Conservation (phyloP, 2,888 invertebrate species). For the Ecliptopera silaceata region DNA sequence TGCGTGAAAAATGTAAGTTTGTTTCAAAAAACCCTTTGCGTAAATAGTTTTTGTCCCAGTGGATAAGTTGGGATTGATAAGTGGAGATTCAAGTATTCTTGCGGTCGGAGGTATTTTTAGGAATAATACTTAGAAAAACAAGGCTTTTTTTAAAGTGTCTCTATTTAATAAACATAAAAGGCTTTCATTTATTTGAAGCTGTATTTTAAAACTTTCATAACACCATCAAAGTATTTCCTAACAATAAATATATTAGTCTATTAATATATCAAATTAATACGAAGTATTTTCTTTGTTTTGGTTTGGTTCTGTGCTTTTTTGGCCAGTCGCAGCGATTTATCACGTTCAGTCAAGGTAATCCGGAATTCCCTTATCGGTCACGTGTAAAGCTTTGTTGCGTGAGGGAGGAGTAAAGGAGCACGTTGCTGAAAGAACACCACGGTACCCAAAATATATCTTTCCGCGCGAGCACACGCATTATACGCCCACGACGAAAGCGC, state of each 20-base stretch:
- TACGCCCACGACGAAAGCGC: slow-evolving; percentile 2
- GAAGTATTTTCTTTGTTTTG: too few species aligned
- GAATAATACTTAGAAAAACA: too few species aligned
- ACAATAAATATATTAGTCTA: too few species aligned
- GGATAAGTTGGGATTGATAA: slow-evolving; percentile 22
- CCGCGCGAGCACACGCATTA: slow-evolving; percentile 17
- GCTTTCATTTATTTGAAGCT: too few species aligned
- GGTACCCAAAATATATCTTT: slow-evolving; percentile 25
- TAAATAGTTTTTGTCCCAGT: slow-evolving; percentile 33
- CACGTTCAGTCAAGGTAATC: neutral
- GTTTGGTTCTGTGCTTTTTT: too few species aligned
- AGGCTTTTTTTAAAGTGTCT: neutral
- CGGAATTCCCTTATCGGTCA: neutral
- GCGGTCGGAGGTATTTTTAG: neutral
- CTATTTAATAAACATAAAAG: neutral
- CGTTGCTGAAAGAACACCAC: neutral
- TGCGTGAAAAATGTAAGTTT: slow-evolving; percentile 41
- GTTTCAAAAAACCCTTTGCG: slow-evolving; percentile 32
- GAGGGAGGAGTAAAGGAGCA: neutral
- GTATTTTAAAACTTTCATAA: too few species aligned
- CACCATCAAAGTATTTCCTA: too few species aligned
- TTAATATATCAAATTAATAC: too few species aligned
- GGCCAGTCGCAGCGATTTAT: slow-evolving; percentile 18
- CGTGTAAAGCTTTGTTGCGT: neutral
- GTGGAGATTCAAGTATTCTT: slow-evolving; percentile 4